Evolutionary conservation across 2,888 invertebrate genomes (phyloP).

Genomic region (Seladonia tumulorum): DNA sequence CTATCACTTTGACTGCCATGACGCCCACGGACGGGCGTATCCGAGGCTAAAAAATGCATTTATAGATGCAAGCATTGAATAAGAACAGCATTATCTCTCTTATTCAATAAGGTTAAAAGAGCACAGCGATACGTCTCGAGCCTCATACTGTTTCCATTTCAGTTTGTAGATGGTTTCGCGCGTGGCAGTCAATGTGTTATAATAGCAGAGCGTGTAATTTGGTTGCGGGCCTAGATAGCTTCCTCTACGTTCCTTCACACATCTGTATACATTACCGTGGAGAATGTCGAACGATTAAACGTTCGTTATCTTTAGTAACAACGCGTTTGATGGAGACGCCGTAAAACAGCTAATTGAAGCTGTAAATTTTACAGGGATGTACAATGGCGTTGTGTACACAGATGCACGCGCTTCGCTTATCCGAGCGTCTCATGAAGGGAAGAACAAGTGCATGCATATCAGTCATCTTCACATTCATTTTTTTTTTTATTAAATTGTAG

Average conservation of each 20-base stretch:
- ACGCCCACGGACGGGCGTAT: not conserved
- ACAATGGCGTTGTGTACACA: constrained; percentile 36
- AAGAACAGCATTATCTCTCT: not conserved
- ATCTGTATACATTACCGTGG: constrained; percentile 45
- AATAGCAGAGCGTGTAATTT: constrained; percentile 28
- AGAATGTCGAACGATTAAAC: constrained; percentile 35
- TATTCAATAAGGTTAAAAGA: constrained; percentile 9
- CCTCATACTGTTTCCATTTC: not conserved
- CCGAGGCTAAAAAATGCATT: constrained; percentile 7
- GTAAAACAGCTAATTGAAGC: constrained; percentile 43
- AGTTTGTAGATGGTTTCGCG: constrained; percentile 9
- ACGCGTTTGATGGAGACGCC: constrained; percentile 34
- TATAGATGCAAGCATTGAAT: constrained; percentile 14
- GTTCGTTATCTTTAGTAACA: constrained; percentile 44
- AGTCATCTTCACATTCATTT: constrained; percentile 25
- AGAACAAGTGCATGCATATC: constrained; percentile 46
- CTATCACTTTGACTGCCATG: constrained; percentile 16
- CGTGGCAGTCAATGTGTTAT: constrained; percentile 17
- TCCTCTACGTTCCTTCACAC: constrained; percentile 29
- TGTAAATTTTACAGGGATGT: constrained; percentile 51
- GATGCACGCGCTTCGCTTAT: constrained; percentile 45
- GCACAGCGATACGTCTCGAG: not conserved
- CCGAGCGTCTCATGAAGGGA: constrained; percentile 24
- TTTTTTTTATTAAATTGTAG: constrained; percentile 42
- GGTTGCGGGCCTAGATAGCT: constrained; percentile 14